These are phyloP conservation scores for Rhogogaster chlorosoma DNA, from an alignment of 2,888 invertebrate species.

Conservation along the genomic window DNA sequence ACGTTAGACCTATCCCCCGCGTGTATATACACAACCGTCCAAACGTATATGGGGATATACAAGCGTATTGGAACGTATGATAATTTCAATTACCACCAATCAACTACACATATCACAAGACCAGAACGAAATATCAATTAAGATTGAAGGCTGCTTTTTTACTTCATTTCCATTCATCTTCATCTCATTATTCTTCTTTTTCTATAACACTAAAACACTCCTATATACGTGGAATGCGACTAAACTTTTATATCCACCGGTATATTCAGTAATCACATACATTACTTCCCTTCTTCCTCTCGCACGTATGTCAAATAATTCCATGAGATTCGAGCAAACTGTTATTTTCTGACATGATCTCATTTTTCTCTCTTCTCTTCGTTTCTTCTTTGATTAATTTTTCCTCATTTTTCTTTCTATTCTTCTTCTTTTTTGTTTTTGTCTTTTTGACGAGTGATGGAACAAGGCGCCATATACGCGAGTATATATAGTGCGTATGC, in stretches of 20 bases:
- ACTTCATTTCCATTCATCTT: neutral
- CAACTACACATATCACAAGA: constrained; percentile 4
- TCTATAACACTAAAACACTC: neutral
- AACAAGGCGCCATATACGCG: neutral
- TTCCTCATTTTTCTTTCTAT: neutral
- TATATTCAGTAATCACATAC: no score
- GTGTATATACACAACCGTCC: neutral
- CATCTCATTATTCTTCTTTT: neutral
- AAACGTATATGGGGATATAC: no score
- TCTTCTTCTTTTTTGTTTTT: neutral
- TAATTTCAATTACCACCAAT: constrained; percentile 34
- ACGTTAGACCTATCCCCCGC: no score
- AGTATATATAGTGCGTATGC: neutral
- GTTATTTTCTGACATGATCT: no score
- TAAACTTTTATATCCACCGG: neutral
- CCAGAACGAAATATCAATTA: constrained; percentile 20
- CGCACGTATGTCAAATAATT: no score
- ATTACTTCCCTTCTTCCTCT: no score
- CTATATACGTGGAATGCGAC: neutral
- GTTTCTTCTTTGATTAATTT: neutral
- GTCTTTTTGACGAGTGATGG: neutral
- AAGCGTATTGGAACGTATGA: neutral
- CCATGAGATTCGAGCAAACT: no score
- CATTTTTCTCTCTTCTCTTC: no score
- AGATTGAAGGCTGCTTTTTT: neutral